These are phyloP conservation scores for Drosophila maculinotata DNA, from an alignment of 2,888 invertebrate species.

Conservation along the genomic window DNA sequence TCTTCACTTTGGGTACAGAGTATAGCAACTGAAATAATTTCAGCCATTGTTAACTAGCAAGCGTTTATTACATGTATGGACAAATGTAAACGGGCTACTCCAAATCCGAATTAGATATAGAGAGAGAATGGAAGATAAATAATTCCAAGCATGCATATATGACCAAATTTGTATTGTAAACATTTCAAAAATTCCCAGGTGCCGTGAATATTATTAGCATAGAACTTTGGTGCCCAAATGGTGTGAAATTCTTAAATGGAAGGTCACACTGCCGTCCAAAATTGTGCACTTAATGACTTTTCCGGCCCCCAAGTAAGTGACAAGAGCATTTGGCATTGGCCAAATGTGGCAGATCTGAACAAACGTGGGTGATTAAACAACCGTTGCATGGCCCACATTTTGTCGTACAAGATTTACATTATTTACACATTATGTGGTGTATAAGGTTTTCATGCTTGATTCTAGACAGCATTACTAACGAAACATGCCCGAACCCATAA, in stretches of 20 bases:
- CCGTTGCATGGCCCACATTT: constrained; percentile 44
- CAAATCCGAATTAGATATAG: constrained; percentile 8
- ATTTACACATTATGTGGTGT: constrained; percentile 9
- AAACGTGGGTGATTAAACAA: constrained; percentile 48
- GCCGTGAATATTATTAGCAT: constrained; percentile 50
- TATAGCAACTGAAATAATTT: not conserved
- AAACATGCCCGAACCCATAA: too few relatives aligned
- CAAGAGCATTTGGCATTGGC: constrained; percentile 52
- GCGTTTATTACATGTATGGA: constrained; percentile 22
- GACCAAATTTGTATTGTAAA: constrained; percentile 45
- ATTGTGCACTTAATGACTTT: constrained; percentile 43
- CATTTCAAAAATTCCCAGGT: constrained; percentile 39
- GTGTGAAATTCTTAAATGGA: constrained; percentile 48
- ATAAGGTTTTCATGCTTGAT: not conserved
- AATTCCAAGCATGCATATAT: constrained; percentile 8
- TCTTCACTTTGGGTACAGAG: not conserved
- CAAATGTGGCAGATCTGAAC: constrained; percentile 43
- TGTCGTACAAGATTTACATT: constrained; percentile 23
- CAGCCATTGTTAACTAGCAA: not conserved
- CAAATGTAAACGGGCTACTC: constrained; percentile 35
- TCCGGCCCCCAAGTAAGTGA: constrained; percentile 38
- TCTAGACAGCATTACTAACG: too few relatives aligned
- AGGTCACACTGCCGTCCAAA: constrained; percentile 44
- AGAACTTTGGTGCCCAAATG: constrained; percentile 58
- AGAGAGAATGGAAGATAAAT: constrained; percentile 19